Conservation (phyloP, 2,797 vertebrate genomes). For the Heliangelus exortis region DNA sequence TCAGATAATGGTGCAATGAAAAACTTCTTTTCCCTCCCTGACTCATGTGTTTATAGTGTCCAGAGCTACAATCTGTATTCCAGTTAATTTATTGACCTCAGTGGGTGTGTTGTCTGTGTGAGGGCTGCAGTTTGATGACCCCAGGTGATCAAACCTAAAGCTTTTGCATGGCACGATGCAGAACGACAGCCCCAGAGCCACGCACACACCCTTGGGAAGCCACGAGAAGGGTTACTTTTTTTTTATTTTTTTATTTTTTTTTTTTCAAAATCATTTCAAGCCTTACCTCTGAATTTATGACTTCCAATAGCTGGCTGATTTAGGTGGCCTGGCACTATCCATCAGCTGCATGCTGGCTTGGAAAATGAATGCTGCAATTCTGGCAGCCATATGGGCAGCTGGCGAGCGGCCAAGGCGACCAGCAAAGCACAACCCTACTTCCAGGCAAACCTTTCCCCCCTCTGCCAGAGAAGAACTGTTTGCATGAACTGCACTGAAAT, state of each 20-base stretch:
- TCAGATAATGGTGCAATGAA: background rate
- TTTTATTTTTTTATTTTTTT: too few species aligned
- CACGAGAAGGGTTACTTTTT: background rate
- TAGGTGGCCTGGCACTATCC: background rate
- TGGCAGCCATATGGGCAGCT: constrained; percentile 42
- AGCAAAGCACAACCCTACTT: background rate
- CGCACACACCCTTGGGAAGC: background rate
- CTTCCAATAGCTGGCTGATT: background rate
- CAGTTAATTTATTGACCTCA: background rate
- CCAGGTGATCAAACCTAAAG: background rate
- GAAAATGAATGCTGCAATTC: constrained; percentile 43
- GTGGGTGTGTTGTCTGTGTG: background rate
- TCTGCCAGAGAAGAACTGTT: background rate
- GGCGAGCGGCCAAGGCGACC: background rate
- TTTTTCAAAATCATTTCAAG: background rate
- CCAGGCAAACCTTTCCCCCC: background rate
- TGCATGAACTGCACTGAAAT: background rate
- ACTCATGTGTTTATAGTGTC: background rate
- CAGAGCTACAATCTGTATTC: background rate
- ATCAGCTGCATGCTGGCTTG: background rate
- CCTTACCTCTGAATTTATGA: background rate
- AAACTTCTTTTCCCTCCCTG: background rate
- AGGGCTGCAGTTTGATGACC: background rate
- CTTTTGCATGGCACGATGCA: background rate
- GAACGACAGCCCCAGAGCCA: background rate